Percentiles rank a stretch among this genome's conserved stretches.
These are phyloP conservation scores for Progne subis DNA, from an alignment of 2,113 vertebrate species.

Conservation along the genomic window DNA sequence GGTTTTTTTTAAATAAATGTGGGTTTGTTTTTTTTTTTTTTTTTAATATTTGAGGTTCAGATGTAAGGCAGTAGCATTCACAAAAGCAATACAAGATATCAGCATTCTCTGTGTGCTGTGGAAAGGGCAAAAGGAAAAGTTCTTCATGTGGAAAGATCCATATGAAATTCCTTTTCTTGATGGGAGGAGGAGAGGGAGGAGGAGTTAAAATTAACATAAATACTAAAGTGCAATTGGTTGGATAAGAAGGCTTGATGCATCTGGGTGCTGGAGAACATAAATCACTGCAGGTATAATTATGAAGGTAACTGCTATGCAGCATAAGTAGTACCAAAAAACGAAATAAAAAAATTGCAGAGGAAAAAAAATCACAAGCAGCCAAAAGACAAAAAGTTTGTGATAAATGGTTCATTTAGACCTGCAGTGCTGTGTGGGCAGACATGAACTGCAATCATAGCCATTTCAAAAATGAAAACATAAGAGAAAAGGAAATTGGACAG, in stretches of 20 bases:
- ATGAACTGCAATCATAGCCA: conserved; percentile 79
- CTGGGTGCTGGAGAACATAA: conserved; percentile 67
- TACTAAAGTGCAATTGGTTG: conserved; percentile 57
- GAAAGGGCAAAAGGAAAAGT: not conserved
- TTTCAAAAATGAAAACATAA: conserved; percentile 79
- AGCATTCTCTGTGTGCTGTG: not conserved
- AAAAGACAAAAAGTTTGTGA: conserved; percentile 77
- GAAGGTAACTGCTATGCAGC: conserved; percentile 72
- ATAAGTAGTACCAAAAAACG: conserved; percentile 61
- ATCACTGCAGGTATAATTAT: conserved; percentile 78
- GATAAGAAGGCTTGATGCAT: conserved; percentile 67
- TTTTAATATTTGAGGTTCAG: not conserved
- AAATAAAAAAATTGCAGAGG: conserved; percentile 68
- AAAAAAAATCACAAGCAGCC: conserved; percentile 74
- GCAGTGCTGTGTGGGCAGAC: conserved; percentile 78
- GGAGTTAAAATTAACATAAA: conserved; percentile 37
- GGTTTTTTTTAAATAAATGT: not conserved
- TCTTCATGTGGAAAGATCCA: not conserved
- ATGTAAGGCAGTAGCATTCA: not conserved
- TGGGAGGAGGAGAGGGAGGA: not conserved
- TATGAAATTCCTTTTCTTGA: conserved; percentile 6
- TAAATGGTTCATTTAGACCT: conserved; percentile 79
- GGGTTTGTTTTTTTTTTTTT: too few species aligned
- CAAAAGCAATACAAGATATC: not conserved
- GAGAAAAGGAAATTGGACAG: conserved; percentile 81